phyloP scores from a whole-genome alignment of 2,888 invertebrate genomes.

The Nomada flava region DNA sequence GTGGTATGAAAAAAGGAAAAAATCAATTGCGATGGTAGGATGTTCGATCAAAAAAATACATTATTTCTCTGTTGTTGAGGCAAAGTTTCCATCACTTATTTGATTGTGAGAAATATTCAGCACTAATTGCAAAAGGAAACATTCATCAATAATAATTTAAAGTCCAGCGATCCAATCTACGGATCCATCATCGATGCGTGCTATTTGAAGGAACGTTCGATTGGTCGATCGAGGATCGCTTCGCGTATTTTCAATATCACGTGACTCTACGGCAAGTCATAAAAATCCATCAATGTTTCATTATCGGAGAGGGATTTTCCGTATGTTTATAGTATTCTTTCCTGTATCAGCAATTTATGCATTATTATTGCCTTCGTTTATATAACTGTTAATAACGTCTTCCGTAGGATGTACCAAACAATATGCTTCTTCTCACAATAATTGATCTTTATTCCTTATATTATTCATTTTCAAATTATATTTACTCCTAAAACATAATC shows the following conservation, averaged over 20 bases:
- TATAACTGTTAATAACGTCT: not conserved
- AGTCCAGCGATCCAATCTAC: slow-evolving; percentile 3
- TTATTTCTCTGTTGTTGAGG: not conserved
- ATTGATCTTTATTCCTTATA: not conserved
- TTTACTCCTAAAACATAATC: not conserved
- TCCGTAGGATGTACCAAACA: not conserved
- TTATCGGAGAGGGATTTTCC: slow-evolving; percentile 14
- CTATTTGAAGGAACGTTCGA: slow-evolving; percentile 6
- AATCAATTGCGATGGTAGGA: slow-evolving; percentile 10
- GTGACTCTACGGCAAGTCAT: slow-evolving; percentile 1
- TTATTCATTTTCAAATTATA: not conserved
- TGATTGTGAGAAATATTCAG: not conserved
- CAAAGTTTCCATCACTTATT: not conserved
- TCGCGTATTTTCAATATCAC: slow-evolving; percentile 7
- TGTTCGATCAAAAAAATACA: slow-evolving; percentile 15
- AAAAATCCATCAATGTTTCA: slow-evolving; percentile 24
- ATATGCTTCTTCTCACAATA: not conserved
- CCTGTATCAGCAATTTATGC: not conserved
- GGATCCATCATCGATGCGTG: not conserved
- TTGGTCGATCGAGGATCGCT: slow-evolving; percentile 17
- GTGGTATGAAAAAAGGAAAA: slow-evolving; percentile 15
- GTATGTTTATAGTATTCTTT: not conserved
- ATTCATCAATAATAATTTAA: slow-evolving; percentile 9
- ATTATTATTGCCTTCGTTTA: not conserved
- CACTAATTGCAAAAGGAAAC: not conserved